phyloP scores from a whole-genome alignment of 2,797 vertebrate genomes.

The Buceros bicornis region DNA sequence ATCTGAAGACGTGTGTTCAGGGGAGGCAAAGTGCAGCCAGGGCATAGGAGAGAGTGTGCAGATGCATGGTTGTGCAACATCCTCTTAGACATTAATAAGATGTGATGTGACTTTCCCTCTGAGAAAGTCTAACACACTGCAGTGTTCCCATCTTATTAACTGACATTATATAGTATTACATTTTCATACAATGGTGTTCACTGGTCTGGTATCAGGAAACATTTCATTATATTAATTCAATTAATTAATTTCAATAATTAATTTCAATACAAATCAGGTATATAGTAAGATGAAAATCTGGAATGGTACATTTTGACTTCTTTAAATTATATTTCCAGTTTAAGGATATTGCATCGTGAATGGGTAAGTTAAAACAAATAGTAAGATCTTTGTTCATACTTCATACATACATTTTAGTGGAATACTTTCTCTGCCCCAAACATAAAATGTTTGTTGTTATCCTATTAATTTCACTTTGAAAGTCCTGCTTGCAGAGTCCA shows the following conservation, averaged over 20 bases:
- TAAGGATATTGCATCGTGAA: not conserved
- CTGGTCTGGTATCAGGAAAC: not conserved
- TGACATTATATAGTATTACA: not conserved
- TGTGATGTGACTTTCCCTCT: conserved; percentile 22
- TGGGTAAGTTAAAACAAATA: not conserved
- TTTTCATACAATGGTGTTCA: not conserved
- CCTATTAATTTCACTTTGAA: not conserved
- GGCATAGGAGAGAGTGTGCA: not conserved
- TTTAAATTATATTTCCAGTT: not conserved
- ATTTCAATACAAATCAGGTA: not conserved
- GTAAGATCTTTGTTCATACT: not conserved
- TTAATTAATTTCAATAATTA: not conserved
- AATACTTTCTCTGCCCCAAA: not conserved
- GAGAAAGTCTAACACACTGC: conserved; percentile 36
- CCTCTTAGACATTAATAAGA: not conserved
- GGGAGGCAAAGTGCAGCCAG: not conserved
- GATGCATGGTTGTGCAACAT: not conserved
- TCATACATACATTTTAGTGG: not conserved
- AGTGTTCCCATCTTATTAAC: not conserved
- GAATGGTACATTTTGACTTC: not conserved
- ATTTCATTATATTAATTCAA: not conserved
- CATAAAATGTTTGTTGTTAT: not conserved
- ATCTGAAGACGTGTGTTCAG: not conserved
- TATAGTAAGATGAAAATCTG: not conserved
- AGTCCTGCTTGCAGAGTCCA: not conserved